A percentile compares a stretch with the other conserved stretches of the same genome.
phyloP scores from a whole-genome alignment of 2,888 invertebrate genomes.

The Acrobasis repandana region DNA sequence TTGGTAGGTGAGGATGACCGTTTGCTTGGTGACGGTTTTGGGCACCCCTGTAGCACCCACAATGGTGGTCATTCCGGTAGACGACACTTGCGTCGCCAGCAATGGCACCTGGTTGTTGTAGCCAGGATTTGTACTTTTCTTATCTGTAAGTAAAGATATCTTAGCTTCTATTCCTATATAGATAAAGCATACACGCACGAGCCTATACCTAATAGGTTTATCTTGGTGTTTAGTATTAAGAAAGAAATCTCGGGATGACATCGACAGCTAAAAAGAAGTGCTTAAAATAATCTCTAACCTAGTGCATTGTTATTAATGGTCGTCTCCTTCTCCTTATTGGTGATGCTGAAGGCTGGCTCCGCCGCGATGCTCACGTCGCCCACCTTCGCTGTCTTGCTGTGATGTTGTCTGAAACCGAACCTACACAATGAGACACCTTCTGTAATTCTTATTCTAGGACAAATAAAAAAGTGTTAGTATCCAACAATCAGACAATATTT shows the following conservation, averaged over 20 bases:
- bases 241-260: too few species aligned
- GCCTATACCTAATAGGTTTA: too few species aligned
- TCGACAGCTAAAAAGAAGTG: constrained; percentile 3
- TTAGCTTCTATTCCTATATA: too few species aligned
- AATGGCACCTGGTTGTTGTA: constrained; percentile 58
- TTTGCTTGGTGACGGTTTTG: constrained; percentile 74
- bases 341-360: constrained; percentile 66
- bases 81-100: constrained; percentile 60
- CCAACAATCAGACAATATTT: not conserved
- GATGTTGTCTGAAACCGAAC: constrained; percentile 89
- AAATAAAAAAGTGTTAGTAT: not conserved
- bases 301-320: constrained; percentile 79
- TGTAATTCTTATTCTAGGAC: constrained; percentile 25
- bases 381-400: constrained; percentile 86
- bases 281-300: constrained; percentile 51
- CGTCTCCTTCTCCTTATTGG: constrained; percentile 75
- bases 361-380: constrained; percentile 83
- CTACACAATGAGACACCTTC: constrained; percentile 53
- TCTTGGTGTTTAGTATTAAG: too few species aligned
- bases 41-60: constrained; percentile 63
- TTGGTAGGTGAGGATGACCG: constrained; percentile 76
- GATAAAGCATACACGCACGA: too few species aligned
- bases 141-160: constrained; percentile 59
- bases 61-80: constrained; percentile 62
- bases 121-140: constrained; percentile 64